Base-by-base conservation (phyloP, 64 coral and sea anemone genomes). In the Montipora capricornis region DNA sequence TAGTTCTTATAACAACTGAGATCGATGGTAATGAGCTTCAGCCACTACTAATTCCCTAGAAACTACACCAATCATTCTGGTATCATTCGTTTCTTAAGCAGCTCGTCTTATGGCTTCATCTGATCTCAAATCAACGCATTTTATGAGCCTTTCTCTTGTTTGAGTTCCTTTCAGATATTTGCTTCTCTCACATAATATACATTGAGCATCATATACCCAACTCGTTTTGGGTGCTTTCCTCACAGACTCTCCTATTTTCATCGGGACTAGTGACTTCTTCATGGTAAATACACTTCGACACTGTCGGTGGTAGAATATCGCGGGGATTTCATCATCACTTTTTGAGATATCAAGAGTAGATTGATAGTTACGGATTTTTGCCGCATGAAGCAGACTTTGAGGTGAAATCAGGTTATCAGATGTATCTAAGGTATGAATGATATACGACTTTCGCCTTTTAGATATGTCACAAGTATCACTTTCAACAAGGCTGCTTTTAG, bases 221-320 rank as follows among this genome's bases (percentile, higher is more conserved):
- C 48, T 93, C 14, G 82, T 62, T 24, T 57, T 45, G 26, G 44
- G 1, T 79, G 37, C 49, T 78, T 82, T 19, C 71, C 49, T 6
- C 6, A 13, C 7, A 60, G 57, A 13, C 13, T 13, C 57, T 60
- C 13, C 0, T 7, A 7, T 53, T 29, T 10, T 17, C 74, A 75
- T 6, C 24, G 47, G 12, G 4, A 8, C 7, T 19, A 58, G 19
- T 5, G 88, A 84, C 89, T 57, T 26, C 50, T 94, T 94, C 76
- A 94, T 82, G 4, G 92, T 94, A 61, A 82, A 94, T 81, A 89
- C 20, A 47, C 86, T 89, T 26, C 76, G 52, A 37, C 66, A 94
- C 81, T 88, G 53, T 3, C 85, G 8, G 44, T 94, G 76, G 73
- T 93, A 80, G 5, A 16, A 44, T 2, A 93, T 68, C 0, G 62